Evolutionary conservation across 2,888 invertebrate species (phyloP).

Genomic region (Rapana venosa): DNA sequence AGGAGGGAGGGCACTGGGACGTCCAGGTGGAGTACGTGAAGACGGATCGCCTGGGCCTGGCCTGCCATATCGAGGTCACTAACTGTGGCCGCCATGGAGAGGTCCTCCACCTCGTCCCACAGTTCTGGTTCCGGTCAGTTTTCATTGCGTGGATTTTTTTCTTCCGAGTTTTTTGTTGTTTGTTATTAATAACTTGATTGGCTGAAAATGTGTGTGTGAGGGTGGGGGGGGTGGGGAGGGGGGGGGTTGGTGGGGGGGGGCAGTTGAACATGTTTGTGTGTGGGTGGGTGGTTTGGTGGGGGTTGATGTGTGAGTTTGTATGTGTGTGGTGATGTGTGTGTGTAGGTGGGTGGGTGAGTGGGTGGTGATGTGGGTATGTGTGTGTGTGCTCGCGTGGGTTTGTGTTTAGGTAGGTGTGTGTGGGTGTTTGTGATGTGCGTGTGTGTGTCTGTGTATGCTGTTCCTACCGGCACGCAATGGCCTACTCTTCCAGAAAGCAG

Average conservation of each 20-base stretch:
- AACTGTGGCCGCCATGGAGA: constrained; percentile 64
- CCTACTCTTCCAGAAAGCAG: too few species aligned
- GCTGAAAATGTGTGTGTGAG: background rate
- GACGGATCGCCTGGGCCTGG: constrained; percentile 59
- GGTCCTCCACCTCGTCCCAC: constrained; percentile 70
- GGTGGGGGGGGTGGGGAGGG: background rate
- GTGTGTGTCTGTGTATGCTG: too few species aligned
- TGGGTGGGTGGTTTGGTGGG: background rate
- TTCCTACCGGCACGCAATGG: too few species aligned
- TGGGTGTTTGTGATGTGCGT: too few species aligned
- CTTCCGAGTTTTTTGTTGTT: too few species aligned
- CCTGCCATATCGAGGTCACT: constrained; percentile 67
- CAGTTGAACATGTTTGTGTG: too few species aligned
- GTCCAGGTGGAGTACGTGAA: constrained; percentile 74
- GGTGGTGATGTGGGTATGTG: too few species aligned
- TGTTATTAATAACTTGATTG: background rate
- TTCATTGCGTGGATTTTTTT: background rate
- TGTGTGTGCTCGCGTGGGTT: too few species aligned
- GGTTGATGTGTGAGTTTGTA: background rate
- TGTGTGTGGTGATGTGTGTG: background rate
- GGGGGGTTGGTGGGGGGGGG: too few species aligned
- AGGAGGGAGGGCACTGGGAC: constrained; percentile 71
- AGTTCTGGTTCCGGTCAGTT: constrained; percentile 71
- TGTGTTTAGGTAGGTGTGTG: too few species aligned
- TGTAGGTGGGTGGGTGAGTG: too few species aligned